phyloP scores from a whole-genome alignment of 64 coral and sea anemone genomes.

The Montipora capricornis region DNA sequence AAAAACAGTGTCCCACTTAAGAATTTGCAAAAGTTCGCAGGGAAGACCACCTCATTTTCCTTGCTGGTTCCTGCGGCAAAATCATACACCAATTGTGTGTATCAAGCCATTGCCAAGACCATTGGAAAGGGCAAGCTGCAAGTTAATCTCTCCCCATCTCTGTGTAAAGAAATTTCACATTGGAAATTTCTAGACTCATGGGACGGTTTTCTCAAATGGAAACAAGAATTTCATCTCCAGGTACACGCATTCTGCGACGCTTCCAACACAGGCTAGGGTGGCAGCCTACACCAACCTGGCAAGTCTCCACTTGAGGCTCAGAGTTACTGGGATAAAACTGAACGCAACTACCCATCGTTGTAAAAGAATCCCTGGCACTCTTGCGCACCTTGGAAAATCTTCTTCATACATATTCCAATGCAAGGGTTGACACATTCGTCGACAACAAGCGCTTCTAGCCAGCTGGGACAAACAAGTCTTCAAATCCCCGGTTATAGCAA shows the following conservation, averaged over 20 bases:
- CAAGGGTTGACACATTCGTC: not conserved
- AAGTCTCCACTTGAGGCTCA: not conserved
- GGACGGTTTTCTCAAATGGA: not conserved
- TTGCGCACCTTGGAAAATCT: not conserved
- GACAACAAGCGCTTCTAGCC: slow-evolving; percentile 25
- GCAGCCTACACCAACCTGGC: too few relatives aligned
- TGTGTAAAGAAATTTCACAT: not conserved
- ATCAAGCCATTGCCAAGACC: not conserved
- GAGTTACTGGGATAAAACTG: slow-evolving; percentile 18
- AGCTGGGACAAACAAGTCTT: slow-evolving; percentile 42
- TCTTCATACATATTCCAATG: not conserved
- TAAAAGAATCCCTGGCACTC: slow-evolving; percentile 7
- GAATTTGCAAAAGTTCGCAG: slow-evolving; percentile 33
- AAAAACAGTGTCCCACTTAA: not conserved
- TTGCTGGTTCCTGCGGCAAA: not conserved
- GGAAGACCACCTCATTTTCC: slow-evolving; percentile 39
- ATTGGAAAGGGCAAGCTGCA: not conserved
- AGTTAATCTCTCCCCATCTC: not conserved
- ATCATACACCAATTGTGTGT: not conserved
- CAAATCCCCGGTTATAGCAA: not conserved
- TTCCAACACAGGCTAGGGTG: not conserved
- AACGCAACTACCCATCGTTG: not conserved
- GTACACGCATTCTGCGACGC: not conserved
- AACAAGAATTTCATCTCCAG: not conserved
- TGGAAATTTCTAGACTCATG: not conserved